Percentiles rank a stretch among this genome's conserved stretches.
These are phyloP conservation scores for Apodemia duryi DNA, from an alignment of 2,888 invertebrate genomes.

Conservation along the genomic window DNA sequence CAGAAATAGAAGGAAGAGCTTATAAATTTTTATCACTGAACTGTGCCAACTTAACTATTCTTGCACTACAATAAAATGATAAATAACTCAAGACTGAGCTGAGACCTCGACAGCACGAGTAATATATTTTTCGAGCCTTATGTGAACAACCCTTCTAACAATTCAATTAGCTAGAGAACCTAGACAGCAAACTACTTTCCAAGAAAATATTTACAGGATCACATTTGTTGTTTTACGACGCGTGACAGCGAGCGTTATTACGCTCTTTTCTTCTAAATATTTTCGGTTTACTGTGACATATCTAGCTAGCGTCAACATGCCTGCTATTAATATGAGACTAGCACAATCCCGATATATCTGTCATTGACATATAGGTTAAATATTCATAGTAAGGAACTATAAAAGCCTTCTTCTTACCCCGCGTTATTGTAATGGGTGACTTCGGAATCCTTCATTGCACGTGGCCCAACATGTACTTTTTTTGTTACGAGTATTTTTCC, in stretches of 20 bases:
- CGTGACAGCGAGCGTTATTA: conserved; percentile 2
- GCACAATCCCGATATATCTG: too few relatives aligned
- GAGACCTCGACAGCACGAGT: neutral
- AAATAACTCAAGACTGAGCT: neutral
- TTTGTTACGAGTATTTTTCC: too few relatives aligned
- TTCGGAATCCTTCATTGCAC: too few relatives aligned
- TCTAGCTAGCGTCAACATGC: neutral
- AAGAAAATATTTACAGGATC: conserved; percentile 8
- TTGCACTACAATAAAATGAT: neutral
- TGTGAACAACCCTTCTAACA: neutral
- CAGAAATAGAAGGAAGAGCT: too few relatives aligned
- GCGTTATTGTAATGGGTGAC: too few relatives aligned
- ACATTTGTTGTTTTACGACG: conserved; percentile 13
- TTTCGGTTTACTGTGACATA: conserved; percentile 8
- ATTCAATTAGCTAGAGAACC: neutral
- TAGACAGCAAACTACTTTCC: conserved; percentile 1
- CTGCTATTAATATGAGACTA: neutral
- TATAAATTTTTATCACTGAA: too few relatives aligned
- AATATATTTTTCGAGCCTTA: neutral
- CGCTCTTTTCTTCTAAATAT: conserved; percentile 8
- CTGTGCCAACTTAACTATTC: neutral
- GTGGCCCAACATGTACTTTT: too few relatives aligned
- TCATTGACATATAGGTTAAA: too few relatives aligned
- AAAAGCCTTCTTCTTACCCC: too few relatives aligned
- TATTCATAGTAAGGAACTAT: too few relatives aligned